These are phyloP conservation scores for Brachionus rubens DNA, from an alignment of 1,140 invertebrate species.

Conservation along the genomic window DNA sequence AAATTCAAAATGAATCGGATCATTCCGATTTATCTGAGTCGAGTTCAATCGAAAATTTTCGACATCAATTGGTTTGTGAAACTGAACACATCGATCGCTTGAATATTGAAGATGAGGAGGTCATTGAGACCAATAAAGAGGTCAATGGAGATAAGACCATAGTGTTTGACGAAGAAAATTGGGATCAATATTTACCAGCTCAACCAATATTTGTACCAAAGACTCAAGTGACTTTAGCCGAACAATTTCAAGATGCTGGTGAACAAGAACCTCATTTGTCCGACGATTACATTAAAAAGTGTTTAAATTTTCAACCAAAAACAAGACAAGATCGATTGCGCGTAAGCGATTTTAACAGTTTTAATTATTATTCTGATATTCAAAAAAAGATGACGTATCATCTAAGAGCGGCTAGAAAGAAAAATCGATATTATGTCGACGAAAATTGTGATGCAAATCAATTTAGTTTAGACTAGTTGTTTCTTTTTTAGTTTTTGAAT, in stretches of 20 bases:
- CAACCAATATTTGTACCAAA: not conserved
- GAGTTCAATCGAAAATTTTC: not conserved
- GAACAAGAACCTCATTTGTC: not conserved
- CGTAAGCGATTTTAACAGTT: not conserved
- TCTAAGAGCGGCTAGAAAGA: not conserved
- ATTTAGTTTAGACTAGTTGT: slow-evolving; percentile 7
- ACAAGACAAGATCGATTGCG: not conserved
- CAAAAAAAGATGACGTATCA: not conserved
- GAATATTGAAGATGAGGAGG: not conserved
- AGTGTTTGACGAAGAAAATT: slow-evolving; percentile 22
- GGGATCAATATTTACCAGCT: slow-evolving; percentile 5
- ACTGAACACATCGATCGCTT: not conserved
- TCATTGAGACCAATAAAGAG: too few relatives aligned
- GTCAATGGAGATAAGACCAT: too few relatives aligned
- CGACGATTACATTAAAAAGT: slow-evolving; percentile 17
- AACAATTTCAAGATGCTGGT: slow-evolving; percentile 24
- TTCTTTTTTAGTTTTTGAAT: too few relatives aligned
- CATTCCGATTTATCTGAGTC: not conserved
- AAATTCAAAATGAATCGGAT: not conserved
- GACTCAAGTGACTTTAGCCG: not conserved
- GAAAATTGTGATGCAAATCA: too few relatives aligned
- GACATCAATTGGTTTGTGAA: not conserved
- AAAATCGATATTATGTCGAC: not conserved
- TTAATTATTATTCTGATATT: not conserved
- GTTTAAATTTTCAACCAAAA: slow-evolving; percentile 9